These are phyloP conservation scores for Macrochelys suwanniensis DNA, from an alignment of 2,797 vertebrate species.

Conservation along the genomic window DNA sequence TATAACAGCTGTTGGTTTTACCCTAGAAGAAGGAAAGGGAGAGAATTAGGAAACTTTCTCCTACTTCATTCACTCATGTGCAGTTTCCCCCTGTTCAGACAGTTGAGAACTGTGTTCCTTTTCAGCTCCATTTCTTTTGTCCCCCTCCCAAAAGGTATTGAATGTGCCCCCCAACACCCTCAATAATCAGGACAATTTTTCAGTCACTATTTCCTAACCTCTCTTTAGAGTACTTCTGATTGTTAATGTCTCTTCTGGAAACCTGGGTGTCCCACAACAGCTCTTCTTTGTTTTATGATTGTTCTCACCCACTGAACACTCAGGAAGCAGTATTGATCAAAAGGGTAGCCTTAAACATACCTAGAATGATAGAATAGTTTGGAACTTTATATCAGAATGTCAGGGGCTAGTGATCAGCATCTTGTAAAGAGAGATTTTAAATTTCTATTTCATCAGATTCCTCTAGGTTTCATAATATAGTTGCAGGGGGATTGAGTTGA, in stretches of 20 bases:
- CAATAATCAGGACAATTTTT: conserved; percentile 14
- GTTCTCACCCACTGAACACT: not conserved
- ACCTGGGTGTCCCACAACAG: not conserved
- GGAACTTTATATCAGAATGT: not conserved
- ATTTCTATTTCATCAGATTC: not conserved
- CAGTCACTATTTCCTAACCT: not conserved
- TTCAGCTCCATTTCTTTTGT: not conserved
- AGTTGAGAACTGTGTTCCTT: not conserved
- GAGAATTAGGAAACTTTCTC: conserved; percentile 2
- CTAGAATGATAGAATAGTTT: fast-evolving
- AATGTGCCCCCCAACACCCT: not conserved
- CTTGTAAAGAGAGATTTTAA: not conserved
- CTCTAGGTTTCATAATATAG: not conserved
- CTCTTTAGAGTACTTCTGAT: conserved; percentile 37
- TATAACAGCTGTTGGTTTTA: not conserved
- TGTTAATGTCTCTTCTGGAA: not conserved
- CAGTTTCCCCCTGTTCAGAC: not conserved
- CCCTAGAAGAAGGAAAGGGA: not conserved
- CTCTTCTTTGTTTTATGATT: not conserved
- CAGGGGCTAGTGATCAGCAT: not conserved
- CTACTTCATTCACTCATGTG: not conserved
- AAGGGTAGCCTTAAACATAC: not conserved
- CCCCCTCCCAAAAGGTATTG: conserved; percentile 12
- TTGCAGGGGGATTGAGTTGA: not conserved
- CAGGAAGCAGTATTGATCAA: not conserved